Percentiles rank a stretch among this genome's conserved stretches.
phyloP scores from a whole-genome alignment of 2,113 vertebrate species.

The Callopanchax toddi region DNA sequence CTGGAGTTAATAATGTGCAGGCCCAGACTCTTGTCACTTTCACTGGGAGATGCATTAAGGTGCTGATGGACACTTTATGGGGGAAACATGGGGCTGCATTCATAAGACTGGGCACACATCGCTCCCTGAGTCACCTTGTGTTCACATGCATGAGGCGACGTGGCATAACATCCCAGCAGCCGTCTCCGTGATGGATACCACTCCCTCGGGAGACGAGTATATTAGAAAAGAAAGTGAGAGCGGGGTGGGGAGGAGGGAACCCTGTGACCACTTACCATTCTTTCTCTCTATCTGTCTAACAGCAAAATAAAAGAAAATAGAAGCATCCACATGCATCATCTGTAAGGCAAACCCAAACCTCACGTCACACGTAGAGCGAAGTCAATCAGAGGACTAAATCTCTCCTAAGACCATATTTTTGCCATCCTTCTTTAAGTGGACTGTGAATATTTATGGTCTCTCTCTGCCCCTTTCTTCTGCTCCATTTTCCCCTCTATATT shows the following conservation, averaged over 20 bases:
- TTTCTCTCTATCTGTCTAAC: constrained; percentile 6
- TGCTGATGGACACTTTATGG: constrained; percentile 74
- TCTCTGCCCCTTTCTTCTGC: constrained; percentile 66
- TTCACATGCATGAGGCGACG: constrained; percentile 52
- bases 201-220: constrained; percentile 63
- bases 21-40: constrained; percentile 63
- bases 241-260: neutral
- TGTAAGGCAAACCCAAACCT: neutral
- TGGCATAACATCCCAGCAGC: constrained; percentile 48
- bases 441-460: constrained; percentile 75
- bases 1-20: constrained; percentile 73
- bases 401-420: constrained; percentile 45
- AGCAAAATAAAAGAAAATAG: too few relatives aligned
- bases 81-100: constrained; percentile 72
- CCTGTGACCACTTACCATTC: constrained; percentile 35
- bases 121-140: constrained; percentile 69
- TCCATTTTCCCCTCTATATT: constrained; percentile 77
- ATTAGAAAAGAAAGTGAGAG: constrained; percentile 48
- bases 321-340: constrained; percentile 4
- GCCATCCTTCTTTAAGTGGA: constrained; percentile 50
- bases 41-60: constrained; percentile 72
- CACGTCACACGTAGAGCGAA: constrained; percentile 17
- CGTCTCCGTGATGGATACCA: constrained; percentile 62
- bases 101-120: constrained; percentile 52
- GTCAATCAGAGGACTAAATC: constrained; percentile 33